Evolutionary conservation across 2,888 invertebrate species (phyloP), one percentile per base, ranked within the genome.

Genomic region (Drosophila melanosoma): DNA sequence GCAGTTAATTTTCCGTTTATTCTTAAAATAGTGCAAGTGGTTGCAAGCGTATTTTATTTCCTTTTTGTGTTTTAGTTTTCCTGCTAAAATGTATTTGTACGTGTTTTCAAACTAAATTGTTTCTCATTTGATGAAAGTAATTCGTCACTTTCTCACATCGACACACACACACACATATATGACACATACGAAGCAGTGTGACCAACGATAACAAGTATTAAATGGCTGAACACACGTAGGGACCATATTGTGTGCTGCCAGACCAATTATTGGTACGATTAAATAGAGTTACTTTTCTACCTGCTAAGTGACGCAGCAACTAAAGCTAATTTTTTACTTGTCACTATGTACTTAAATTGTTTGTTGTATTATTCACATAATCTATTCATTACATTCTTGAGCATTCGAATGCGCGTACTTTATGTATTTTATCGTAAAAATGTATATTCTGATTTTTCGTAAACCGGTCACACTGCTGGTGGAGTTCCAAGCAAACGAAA

Each of bases 61-160:
- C 32, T 52, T 48, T 45, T 4, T 53, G 32, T 57, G 53, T 79
- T 67, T 75, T 40, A 57, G 54, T 62, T 57, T 49, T 75, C 62
- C 63, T 76, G 67, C 67, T 48, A 54, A 75, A 82, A 72, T 69
- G 69, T 75, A 64, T 88, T 78, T 72, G 81, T 82, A 83, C 75
- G 83, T 83, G 87, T 79, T 81, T 78, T 81, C 79, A 85, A 91
- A 86, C 78, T 82, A 82, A 91, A 90, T 87, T 91, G 90, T 91
- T 91, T 89, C 86, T 83, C 89, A 89, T 85, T 87, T 87, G 87
- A 89, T 90, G 82, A 91, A 92, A 92, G 87, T 92, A 92, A 92
- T 92, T 92, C 92, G 92, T 92, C 92, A 92, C 92, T 92, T 90
- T 81, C 83, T 79, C 79, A 83, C 83, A 83, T 79, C 81, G 66